A percentile compares a stretch with the other conserved stretches of the same genome.
These are phyloP conservation scores for Sinotaia quadrata DNA, from an alignment of 2,888 invertebrate genomes.

Conservation along the genomic window DNA sequence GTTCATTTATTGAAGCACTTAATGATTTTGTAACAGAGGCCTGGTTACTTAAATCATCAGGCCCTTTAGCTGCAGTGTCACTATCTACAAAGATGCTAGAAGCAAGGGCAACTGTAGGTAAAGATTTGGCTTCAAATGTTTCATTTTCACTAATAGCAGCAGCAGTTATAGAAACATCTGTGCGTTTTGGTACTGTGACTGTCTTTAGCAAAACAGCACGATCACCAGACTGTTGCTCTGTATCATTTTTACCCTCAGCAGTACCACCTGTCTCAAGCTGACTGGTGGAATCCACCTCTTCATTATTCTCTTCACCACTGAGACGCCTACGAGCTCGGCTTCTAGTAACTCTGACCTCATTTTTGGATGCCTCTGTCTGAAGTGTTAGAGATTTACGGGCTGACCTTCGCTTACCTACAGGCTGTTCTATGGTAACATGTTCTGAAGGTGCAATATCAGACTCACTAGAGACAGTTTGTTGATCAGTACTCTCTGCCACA, in stretches of 20 bases:
- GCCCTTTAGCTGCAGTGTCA: neutral
- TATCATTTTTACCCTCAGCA: neutral
- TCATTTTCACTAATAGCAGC: constrained; percentile 29
- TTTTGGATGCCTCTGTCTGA: constrained; percentile 22
- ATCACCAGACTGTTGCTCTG: neutral
- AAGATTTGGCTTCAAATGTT: constrained; percentile 21
- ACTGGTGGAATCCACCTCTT: constrained; percentile 29
- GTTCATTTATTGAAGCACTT: too few relatives aligned
- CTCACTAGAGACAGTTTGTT: neutral
- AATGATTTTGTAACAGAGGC: too few relatives aligned
- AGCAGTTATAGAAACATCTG: constrained; percentile 1
- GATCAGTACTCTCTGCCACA: constrained; percentile 3
- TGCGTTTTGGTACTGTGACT: too few relatives aligned
- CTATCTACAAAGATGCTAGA: neutral
- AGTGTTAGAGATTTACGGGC: constrained; percentile 12
- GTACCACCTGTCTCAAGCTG: constrained; percentile 26
- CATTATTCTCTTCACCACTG: constrained; percentile 13
- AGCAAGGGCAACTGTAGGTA: neutral
- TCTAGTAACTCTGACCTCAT: constrained; percentile 4
- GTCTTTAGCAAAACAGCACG: too few relatives aligned
- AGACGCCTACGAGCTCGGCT: constrained; percentile 1
- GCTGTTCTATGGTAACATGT: constrained; percentile 4
- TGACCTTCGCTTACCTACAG: constrained; percentile 15
- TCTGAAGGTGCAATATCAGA: constrained; percentile 5
- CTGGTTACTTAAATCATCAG: neutral